Evolutionary conservation across 2,888 invertebrate genomes (phyloP).

Genomic region (Heliconius aoede): DNA sequence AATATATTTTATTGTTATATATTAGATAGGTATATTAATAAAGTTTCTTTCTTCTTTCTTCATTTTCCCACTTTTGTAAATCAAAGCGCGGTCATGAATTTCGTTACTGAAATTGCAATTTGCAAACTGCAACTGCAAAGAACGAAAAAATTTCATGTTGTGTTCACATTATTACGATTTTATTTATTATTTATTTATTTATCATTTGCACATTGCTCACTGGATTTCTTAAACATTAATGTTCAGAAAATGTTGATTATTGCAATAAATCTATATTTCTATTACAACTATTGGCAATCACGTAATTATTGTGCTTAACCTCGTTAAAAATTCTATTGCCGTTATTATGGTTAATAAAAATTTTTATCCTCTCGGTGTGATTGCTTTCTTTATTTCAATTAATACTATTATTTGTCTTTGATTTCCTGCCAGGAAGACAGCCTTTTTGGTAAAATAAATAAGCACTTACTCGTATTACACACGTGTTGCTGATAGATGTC

Average conservation of each 20-base stretch:
- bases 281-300: slow-evolving; percentile 8
- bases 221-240: not conserved
- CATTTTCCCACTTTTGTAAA: too few relatives aligned
- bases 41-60: too few relatives aligned
- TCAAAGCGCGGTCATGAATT: too few relatives aligned
- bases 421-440: not conserved
- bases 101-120: too few relatives aligned
- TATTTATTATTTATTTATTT: too few relatives aligned
- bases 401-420: not conserved
- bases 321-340: slow-evolving; percentile 19
- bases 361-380: slow-evolving; percentile 3
- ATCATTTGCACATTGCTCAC: too few relatives aligned
- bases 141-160: too few relatives aligned
- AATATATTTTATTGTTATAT: too few relatives aligned
- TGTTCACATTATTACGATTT: too few relatives aligned
- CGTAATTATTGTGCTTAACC: slow-evolving; percentile 29
- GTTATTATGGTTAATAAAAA: slow-evolving; percentile 19
- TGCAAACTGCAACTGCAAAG: too few relatives aligned
- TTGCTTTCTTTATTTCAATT: slow-evolving; percentile 1
- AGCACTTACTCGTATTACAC: not conserved
- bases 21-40: too few relatives aligned
- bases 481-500: slow-evolving; percentile 28
- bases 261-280: not conserved
- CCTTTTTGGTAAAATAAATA: slow-evolving; percentile 18
- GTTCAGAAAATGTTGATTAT: not conserved